phyloP scores from a whole-genome alignment of 2,797 vertebrate species.

The Bryconaethiops microstoma region DNA sequence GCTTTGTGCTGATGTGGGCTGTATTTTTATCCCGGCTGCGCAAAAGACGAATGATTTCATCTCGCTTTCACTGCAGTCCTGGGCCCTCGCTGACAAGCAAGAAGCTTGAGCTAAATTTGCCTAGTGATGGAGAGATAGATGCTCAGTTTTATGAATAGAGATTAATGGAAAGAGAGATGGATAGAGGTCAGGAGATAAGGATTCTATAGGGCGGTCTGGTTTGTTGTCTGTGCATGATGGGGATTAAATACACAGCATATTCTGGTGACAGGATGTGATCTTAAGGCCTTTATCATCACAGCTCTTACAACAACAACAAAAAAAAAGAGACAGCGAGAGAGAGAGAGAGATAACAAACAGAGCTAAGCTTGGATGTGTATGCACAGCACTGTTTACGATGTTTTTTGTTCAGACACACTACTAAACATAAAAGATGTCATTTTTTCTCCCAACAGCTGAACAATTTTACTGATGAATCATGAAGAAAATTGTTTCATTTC shows the following conservation, averaged over 20 bases:
- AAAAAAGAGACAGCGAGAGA: conserved; percentile 28
- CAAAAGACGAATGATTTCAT: background rate
- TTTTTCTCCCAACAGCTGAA: no score
- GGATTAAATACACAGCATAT: conserved; percentile 33
- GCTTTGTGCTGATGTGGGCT: background rate
- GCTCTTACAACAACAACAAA: conserved; percentile 1
- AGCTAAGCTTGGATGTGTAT: no score
- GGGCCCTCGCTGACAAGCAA: background rate
- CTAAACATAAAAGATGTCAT: no score
- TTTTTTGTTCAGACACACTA: no score
- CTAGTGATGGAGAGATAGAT: background rate
- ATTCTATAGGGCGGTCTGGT: background rate
- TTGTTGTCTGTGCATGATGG: conserved; percentile 16
- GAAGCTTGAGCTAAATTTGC: background rate
- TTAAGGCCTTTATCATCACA: conserved; percentile 31
- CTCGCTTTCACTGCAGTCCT: background rate
- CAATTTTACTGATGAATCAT: background rate
- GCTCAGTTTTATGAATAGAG: conserved; percentile 10
- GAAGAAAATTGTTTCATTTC: background rate
- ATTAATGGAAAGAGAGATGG: conserved; percentile 5
- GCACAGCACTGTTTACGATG: no score
- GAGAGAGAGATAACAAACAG: background rate
- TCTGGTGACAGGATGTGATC: conserved; percentile 35
- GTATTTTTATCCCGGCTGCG: background rate
- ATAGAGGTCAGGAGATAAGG: background rate